phyloP scores from a whole-genome alignment of 1,140 invertebrate genomes.

The Drosophila eugracilis region DNA sequence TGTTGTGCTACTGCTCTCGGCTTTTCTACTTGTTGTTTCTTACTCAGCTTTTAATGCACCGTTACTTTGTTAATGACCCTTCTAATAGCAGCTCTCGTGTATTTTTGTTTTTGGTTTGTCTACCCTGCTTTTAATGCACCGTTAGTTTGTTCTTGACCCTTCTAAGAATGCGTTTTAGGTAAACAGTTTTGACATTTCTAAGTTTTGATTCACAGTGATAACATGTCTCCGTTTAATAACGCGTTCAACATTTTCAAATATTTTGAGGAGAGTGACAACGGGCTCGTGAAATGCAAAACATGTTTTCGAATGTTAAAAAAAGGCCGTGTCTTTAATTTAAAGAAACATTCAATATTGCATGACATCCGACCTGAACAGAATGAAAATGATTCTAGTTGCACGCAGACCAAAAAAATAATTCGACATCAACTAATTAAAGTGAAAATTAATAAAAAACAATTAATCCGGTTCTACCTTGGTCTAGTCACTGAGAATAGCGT shows the following conservation, averaged over 20 bases:
- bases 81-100: too few relatives aligned
- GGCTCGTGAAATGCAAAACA: conserved; percentile 12
- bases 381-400: conserved; percentile 10
- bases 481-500: background rate
- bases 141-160: too few relatives aligned
- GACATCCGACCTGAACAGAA: conserved; percentile 20
- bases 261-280: background rate
- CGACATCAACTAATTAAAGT: conserved; percentile 4
- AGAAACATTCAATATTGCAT: conserved; percentile 20
- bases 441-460: conserved; percentile 3
- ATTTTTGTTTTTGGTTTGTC: conserved; percentile 1
- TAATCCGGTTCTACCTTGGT: background rate
- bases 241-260: background rate
- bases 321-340: conserved; percentile 15
- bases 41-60: background rate
- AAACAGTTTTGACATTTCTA: too few relatives aligned
- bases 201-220: background rate
- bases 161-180: too few relatives aligned
- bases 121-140: too few relatives aligned
- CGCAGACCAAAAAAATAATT: conserved; percentile 1
- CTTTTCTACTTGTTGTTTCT: background rate
- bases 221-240: background rate
- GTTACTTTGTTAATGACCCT: background rate
- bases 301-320: conserved; percentile 11
- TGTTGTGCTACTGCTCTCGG: background rate